Evolutionary conservation across 2,113 vertebrate species (phyloP).

Genomic region (Sus scrofa): DNA sequence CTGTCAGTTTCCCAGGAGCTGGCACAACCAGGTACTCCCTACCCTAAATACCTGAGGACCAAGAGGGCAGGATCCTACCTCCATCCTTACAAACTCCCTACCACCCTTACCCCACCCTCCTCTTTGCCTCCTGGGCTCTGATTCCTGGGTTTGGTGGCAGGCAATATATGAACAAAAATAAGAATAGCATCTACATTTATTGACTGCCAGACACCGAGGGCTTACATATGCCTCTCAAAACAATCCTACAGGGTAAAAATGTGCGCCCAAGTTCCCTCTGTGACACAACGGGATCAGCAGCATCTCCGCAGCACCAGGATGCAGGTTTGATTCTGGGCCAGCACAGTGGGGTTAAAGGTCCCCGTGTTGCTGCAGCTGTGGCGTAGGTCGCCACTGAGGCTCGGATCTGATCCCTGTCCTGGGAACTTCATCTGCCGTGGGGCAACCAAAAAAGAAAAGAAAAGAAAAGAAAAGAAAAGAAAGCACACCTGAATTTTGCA

Average conservation of each 20-base stretch:
- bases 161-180: background rate
- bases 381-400: too few species aligned
- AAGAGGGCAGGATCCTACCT: background rate
- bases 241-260: background rate
- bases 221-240: background rate
- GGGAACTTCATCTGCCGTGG: too few species aligned
- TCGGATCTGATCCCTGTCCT: too few species aligned
- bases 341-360: too few species aligned
- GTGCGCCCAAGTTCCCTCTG: background rate
- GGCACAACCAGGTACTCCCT: background rate
- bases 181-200: background rate
- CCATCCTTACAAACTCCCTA: background rate
- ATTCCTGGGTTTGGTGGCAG: background rate
- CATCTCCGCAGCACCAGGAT: too few species aligned
- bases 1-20: slow-evolving; percentile 26
- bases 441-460: too few species aligned
- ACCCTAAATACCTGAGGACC: background rate
- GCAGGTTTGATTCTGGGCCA: too few species aligned
- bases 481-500: background rate
- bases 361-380: too few species aligned
- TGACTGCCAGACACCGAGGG: background rate
- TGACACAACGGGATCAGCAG: too few species aligned
- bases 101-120: background rate
- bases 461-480: too few species aligned
- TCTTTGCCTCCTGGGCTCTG: background rate